Base-by-base conservation (phyloP, 2,797 vertebrate species). In the Erethizon dorsatum region DNA sequence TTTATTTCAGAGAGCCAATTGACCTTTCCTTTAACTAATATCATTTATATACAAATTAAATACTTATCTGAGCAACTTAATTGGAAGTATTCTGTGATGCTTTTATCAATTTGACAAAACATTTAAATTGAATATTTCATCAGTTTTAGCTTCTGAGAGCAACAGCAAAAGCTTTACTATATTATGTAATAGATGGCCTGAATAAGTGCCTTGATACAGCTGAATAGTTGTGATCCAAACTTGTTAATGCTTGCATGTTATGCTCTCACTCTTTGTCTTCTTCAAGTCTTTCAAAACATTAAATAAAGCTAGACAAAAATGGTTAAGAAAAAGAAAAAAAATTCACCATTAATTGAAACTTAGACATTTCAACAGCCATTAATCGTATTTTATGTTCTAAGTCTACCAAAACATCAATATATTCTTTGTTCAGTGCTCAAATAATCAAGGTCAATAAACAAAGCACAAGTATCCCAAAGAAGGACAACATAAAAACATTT, bases 21-120 rank as follows among this genome's bases (percentile, higher is more conserved):
- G 90, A 47, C n/a, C 90, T 94, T 97, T 95, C 95, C 95, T 94
- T 96, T 96, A 96, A 94, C 80, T 95, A 95, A 84, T 20, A 97
- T 88, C 63, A 12, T 85, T 98, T 79, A 93, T 24, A 83, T 92
- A 54, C 65, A 97, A 95, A 98, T 98, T 95, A 96, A 91, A 75
- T 87, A 97, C 14, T 94, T 78, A 78, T n/a, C 45, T 14, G n/a
- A 94, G 67, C 24, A 94, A 96, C 61, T 57, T 80, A 69, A 93
- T 96, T 94, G 91, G 37, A 97, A 94, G 15, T 90, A 28, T 80
- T 97, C 92, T 45, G 33, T 54, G 31, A 41, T 92, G 67, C 54
- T 90, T 94, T 89, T 94, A 97, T 89, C 4, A 0, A 97, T 95
- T 88, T 94, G 84, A 82, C 50, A 91, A 97, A 90, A n/a, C 97